Percentiles rank a stretch among this genome's conserved stretches.
These are phyloP conservation scores for Dilophus febrilis DNA, from an alignment of 2,888 invertebrate species.

Conservation along the genomic window DNA sequence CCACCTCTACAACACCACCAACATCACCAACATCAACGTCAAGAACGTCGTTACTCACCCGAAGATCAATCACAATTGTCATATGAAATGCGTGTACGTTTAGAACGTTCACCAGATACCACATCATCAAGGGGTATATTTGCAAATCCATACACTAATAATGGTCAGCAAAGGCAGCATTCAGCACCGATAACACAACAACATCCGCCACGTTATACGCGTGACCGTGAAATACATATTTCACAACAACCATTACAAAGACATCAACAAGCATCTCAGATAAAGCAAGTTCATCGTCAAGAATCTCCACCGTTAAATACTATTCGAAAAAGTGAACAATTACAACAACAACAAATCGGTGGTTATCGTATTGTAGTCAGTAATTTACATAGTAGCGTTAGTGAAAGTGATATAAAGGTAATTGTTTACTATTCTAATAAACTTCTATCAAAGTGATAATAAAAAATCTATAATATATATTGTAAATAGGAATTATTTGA, in stretches of 20 bases:
- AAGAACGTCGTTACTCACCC: constrained; percentile 13
- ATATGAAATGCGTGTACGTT: constrained; percentile 26
- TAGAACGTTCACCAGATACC: constrained; percentile 25
- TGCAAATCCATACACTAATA: constrained; percentile 21
- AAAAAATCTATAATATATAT: not conserved
- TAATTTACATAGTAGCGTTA: constrained; percentile 72
- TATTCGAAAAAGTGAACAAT: constrained; percentile 12
- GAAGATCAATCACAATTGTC: constrained; percentile 23
- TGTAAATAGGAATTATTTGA: constrained; percentile 70
- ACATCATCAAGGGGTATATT: constrained; percentile 28
- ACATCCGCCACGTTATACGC: constrained; percentile 2
- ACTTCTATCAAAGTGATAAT: not conserved
- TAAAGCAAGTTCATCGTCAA: not conserved
- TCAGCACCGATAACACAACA: too few species aligned
- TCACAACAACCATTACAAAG: constrained; percentile 7
- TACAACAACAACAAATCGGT: constrained; percentile 24
- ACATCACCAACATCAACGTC: constrained; percentile 14
- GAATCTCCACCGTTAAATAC: not conserved
- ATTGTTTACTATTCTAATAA: too few species aligned
- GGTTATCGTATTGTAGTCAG: constrained; percentile 82
- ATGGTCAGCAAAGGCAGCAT: constrained; percentile 2
- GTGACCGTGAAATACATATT: too few species aligned
- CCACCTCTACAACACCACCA: constrained; percentile 11
- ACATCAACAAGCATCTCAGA: constrained; percentile 9
- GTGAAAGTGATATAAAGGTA: constrained; percentile 74